Percentiles rank a stretch among this genome's conserved stretches.
These are phyloP conservation scores for Apis dorsata DNA, from an alignment of 1,140 invertebrate genomes.

Conservation along the genomic window DNA sequence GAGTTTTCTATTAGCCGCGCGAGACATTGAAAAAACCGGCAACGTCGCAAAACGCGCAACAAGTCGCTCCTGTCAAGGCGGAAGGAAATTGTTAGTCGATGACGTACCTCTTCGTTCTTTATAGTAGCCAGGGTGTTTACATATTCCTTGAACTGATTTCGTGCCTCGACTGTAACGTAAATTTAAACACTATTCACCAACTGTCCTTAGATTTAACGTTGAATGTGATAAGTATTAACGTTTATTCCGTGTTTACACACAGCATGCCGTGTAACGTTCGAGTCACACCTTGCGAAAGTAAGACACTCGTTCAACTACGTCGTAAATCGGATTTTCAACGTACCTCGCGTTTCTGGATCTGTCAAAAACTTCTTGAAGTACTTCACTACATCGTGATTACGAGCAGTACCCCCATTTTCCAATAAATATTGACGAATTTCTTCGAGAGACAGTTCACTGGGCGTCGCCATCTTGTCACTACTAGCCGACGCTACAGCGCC, in stretches of 20 bases:
- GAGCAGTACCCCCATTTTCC: constrained; percentile 90
- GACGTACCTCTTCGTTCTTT: constrained; percentile 84
- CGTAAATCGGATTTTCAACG: constrained; percentile 65
- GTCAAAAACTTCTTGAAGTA: constrained; percentile 93
- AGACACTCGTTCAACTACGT: constrained; percentile 12
- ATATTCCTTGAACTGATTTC: constrained; percentile 93
- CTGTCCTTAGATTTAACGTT: neutral
- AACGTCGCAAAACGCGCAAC: constrained; percentile 73
- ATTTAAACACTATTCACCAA: constrained; percentile 33
- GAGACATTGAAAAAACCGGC: constrained; percentile 55
- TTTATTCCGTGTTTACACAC: constrained; percentile 48
- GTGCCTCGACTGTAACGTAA: constrained; percentile 86
- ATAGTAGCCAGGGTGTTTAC: constrained; percentile 93
- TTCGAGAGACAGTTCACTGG: constrained; percentile 88
- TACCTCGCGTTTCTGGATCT: constrained; percentile 88
- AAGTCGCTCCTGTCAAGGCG: constrained; percentile 74
- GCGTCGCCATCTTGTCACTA: constrained; percentile 83
- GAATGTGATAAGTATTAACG: constrained; percentile 23
- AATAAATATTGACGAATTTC: constrained; percentile 92
- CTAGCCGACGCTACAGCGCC: constrained; percentile 57
- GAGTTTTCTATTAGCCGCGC: constrained; percentile 22
- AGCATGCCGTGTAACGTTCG: constrained; percentile 31
- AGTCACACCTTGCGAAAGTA: constrained; percentile 39
- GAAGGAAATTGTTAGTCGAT: constrained; percentile 35
- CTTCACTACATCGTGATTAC: constrained; percentile 92